Base-by-base conservation (phyloP, 1,140 invertebrate species). In the Drosophila bocqueti region DNA sequence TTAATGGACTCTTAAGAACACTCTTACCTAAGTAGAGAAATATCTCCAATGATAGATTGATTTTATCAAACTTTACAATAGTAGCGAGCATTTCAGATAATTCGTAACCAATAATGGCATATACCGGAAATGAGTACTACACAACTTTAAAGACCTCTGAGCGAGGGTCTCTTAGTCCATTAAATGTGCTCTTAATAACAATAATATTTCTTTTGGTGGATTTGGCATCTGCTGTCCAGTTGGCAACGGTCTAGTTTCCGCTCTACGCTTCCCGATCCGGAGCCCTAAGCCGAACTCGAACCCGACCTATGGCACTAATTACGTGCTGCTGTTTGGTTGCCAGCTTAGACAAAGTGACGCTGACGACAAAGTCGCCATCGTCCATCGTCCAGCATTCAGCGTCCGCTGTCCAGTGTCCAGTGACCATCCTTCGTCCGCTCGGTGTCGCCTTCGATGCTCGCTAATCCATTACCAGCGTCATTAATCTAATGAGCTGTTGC, bases 401-500 rank as follows among this genome's bases (percentile, higher is more conserved):
- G 75, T 59, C 31, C 24, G 1, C 0, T 5, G 38, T 40, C 49
- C 61, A 21, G 15, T n/a, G 36, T 38, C 31, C 40, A 7, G 34
- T 40, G 50, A 16, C 61, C 61, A 21, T 59, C 26, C 61, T 34
- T 40, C 36, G 36, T 72, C 46, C 62, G 66, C 55, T 65, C 45
- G 65, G 60, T 83, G 83, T 66, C 67, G 55, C 46, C 67, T 80
- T 83, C 74, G 81, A 71, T 82, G 76, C 74, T 73, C 77, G 74
- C 81, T 90, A 90, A 90, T 90, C 85, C 85, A 90, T 90, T 90
- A 90, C 85, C 85, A 87, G 64, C 67, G 83, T 87, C 83, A 90
- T 90, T 90, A 90, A 90, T 90, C 86, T 90, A 90, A 90, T 90
- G 81, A 90, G 85, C 75, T 90, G 81, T 52, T 77, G 74, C 67